Evolutionary conservation across 1,140 invertebrate species (phyloP), one percentile per base, ranked within the genome.

Genomic region (Hermetia illucens): DNA sequence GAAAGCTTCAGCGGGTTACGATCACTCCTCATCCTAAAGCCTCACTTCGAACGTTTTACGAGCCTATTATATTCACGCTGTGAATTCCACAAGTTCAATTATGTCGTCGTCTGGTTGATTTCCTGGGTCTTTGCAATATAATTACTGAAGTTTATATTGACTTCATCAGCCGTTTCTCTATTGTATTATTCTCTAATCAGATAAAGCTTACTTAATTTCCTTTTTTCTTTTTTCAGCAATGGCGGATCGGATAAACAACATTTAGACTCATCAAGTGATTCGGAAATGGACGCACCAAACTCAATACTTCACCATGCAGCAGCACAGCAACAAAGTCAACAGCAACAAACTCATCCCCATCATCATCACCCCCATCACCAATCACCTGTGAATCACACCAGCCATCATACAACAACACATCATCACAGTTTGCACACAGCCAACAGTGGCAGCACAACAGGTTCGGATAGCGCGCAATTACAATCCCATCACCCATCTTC

Each of bases 221-320:
- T 20, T 10, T 16, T 31, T 15, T 24, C 24, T 15, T 38, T 2
- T 34, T 4, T n/a, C 53, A 58, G 5, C 36, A 59, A 52, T 35
- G 56, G 56, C 43, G 53, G 54, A 5, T 57, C 56, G 37, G 56
- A 59, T 42, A 59, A 59, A 19, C 56, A 58, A 39, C 56, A 59
- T 39, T 45, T 59, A 32, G 56, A 59, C 45, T 57, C 56, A 34
- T 59, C 56, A 30, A 59, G 56, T 43, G 56, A 59, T 43, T 59
- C 56, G 2, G 56, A 59, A 47, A 58, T 59, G 56, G 56, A 59
- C 40, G 48, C 52, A 46, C 55, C 51, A 44, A 50, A 34, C 30
- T n/a, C 16, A 18, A 39, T 34, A 21, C 12, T 10, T 38, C 27
- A 38, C 21, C 24, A 22, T 40, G 15, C 9, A 39, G 9, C 29